Evolutionary conservation across 2,113 vertebrate species (phyloP), one percentile per base, ranked within the genome.

Genomic region (Pseudopipra pipra): DNA sequence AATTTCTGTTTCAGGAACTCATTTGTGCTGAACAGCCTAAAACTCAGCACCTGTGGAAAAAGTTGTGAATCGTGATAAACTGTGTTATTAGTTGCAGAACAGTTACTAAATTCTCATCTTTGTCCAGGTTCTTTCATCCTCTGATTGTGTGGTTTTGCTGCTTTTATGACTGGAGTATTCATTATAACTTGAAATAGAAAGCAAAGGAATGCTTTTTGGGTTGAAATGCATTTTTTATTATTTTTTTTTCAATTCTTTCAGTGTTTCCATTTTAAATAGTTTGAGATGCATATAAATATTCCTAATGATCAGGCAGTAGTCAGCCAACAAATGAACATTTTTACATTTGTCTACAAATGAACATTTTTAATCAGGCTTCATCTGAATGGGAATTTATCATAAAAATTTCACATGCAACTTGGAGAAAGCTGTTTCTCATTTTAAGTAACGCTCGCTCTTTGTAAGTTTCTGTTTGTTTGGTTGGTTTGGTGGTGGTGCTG

Each of bases 291-390:
- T 91, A 91, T 89, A 96, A 96, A 89, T 96, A 89, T 96, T 94
- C 33, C 74, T 89, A 90, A 93, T 96, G 55, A 95, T 70, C 89
- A 93, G 77, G 31, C 84, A 85, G 71, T 35, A 93, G 74, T 49
- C 71, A 91, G 94, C 93, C 94, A 96, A 95, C 71, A 94, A 95
- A 89, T 95, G 66, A 95, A 91, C 41, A 54, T 91, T 96, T 95
- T 94, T 79, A 93, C 37, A 63, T 89, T 89, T 78, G 84, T 44
- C 91, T 73, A 51, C 67, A 95, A 95, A 91, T 94, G 74, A 94
- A 93, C 37, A 54, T 94, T 95, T 95, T 94, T 79, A 93, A 70
- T 79, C 71, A 87, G 44, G n/a, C 84, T 92, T 84, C 77, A 72
- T 96, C 65, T 91, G 70, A 92, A 89, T 67, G 78, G 84, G 44